A percentile compares a stretch with the other conserved stretches of the same genome.
These are phyloP conservation scores for Dreissena polymorpha DNA, from an alignment of 1,140 invertebrate species.

Conservation along the genomic window DNA sequence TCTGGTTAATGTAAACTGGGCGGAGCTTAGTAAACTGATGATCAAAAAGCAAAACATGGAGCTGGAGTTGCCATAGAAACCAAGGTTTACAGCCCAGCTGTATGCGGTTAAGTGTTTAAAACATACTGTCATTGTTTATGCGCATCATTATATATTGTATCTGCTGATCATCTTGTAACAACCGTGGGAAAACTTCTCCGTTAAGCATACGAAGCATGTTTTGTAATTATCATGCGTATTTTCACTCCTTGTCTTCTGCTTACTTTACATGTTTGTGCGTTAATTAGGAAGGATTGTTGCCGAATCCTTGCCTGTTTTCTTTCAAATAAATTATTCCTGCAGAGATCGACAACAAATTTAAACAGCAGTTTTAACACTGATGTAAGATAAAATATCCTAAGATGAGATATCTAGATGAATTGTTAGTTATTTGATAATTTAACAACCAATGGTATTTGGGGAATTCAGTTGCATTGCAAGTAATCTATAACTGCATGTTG, in stretches of 20 bases:
- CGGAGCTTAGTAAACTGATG: no score
- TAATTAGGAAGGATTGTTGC: conserved; percentile 37
- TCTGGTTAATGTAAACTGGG: no score
- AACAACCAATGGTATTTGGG: no score
- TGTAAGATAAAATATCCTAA: no score
- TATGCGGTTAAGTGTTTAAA: conserved; percentile 38
- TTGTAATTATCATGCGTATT: conserved; percentile 46
- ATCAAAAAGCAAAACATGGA: background rate
- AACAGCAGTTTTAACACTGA: no score
- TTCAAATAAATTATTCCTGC: no score
- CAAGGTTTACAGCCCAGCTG: conserved; percentile 39
- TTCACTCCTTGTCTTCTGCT: conserved; percentile 44
- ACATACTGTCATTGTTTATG: conserved; percentile 59
- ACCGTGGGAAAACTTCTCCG: conserved; percentile 46
- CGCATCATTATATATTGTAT: conserved; percentile 49
- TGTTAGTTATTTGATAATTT: no score
- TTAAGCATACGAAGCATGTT: conserved; percentile 15
- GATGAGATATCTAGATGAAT: no score
- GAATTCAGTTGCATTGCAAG: no score
- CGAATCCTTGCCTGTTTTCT: no score
- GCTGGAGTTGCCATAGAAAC: conserved; percentile 42
- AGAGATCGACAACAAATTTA: no score
- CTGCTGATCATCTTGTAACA: conserved; percentile 1
- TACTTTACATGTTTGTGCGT: conserved; percentile 49
- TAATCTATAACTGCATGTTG: no score